Base-by-base conservation (phyloP, 2,797 vertebrate genomes). In the Gastrophryne carolinensis region DNA sequence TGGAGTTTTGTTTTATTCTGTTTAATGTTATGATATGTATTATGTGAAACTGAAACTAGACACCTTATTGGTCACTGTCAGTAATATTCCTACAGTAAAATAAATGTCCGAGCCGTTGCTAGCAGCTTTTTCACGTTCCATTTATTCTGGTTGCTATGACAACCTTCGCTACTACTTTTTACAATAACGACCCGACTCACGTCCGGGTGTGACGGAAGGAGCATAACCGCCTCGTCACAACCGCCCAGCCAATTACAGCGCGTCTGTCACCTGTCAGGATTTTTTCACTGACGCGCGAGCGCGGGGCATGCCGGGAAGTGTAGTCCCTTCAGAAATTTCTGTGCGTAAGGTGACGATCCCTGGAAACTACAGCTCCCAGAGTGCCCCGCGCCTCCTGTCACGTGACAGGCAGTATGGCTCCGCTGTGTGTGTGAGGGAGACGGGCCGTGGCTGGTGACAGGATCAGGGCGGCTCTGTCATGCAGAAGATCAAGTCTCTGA, bases 401-500 rank as follows among this genome's bases (percentile, higher is more conserved):
- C 90, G 91, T 97, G 95, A 91, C 60, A 82, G 71, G 70, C 84
- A 92, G 88, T 79, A 97, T 98, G 96, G 94, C 95, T 91, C 80
- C 91, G 75, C 12, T 37, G 82, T 82, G 53, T 82, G 53, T 37
- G 8, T 0, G 1, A 13, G 7, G 8, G 65, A 0, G 10, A 1
- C 4, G 29, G 24, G 19, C 4, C 30, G 13, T 27, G 24, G 32
- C 0, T 3, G 47, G 66, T 44, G 24, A 10, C 2, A 6, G 23
- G 44, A 26, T 7, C 7, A n/a, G 21, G 4, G 13, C 4, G 1
- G 1, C 1, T 8, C 13, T 12, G 80, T 19, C 71, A 99, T 99
- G 97, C 97, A 98, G 88, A 99, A 98, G 89, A 98, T 99, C 73
- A 99, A 98, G 85, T 98, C 95, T 61, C 87, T 99, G 1, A 98